A percentile compares a stretch with the other conserved stretches of the same genome.
These are phyloP conservation scores for Campoletis sonorensis DNA, from an alignment of 1,140 invertebrate species.

Conservation along the genomic window DNA sequence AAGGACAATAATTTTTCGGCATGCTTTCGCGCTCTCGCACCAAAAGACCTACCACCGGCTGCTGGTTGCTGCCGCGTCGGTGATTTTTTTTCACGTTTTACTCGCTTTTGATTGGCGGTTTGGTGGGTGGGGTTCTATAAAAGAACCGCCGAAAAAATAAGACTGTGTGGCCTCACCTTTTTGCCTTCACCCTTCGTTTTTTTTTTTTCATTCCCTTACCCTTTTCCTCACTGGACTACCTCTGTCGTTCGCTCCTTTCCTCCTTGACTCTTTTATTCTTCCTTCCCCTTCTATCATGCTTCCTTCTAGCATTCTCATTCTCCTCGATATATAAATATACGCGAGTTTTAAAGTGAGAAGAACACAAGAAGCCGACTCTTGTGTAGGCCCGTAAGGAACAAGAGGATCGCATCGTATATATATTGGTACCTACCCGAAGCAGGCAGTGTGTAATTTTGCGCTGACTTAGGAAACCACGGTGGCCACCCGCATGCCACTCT, in stretches of 20 bases:
- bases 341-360: conserved; percentile 49
- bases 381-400: conserved; percentile 43
- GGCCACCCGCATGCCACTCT: conserved; percentile 75
- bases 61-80: conserved; percentile 52
- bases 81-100: conserved; percentile 72
- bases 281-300: conserved; percentile 36
- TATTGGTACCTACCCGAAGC: conserved; percentile 51
- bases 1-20: conserved; percentile 69
- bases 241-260: conserved; percentile 41
- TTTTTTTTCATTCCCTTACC: conserved; percentile 28
- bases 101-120: conserved; percentile 73
- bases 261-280: conserved; percentile 27
- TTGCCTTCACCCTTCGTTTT: conserved; percentile 4
- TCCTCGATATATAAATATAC: conserved; percentile 3
- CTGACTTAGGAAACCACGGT: conserved; percentile 77
- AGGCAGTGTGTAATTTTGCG: conserved; percentile 77
- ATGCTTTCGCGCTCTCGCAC: conserved; percentile 54
- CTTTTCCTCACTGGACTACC: conserved; percentile 29
- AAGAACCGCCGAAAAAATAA: conserved; percentile 49
- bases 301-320: conserved; percentile 34
- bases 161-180: conserved; percentile 37
- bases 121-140: conserved; percentile 53
- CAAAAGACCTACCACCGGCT: conserved; percentile 68
- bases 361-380: conserved; percentile 46
- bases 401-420: conserved; percentile 11